Conservation (phyloP, 1,140 invertebrate genomes). For the Drosophila suzukii region DNA sequence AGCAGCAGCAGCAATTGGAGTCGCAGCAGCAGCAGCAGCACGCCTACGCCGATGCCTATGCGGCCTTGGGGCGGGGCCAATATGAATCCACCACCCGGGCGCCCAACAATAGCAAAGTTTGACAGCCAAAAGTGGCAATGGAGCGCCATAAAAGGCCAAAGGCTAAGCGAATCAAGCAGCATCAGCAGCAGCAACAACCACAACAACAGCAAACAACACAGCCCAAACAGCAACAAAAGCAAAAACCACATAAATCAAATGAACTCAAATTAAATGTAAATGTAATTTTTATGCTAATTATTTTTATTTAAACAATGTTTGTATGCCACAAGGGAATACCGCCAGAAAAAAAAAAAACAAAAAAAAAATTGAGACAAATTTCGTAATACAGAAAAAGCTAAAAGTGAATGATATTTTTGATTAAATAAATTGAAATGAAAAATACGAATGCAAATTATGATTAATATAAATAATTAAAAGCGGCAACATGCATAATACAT, state of each 20-base stretch:
- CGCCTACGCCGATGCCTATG: constrained; percentile 86
- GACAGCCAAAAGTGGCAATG: constrained; percentile 82
- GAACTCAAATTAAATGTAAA: constrained; percentile 85
- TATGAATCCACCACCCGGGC: constrained; percentile 85
- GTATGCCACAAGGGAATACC: constrained; percentile 34
- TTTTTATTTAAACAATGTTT: constrained; percentile 79
- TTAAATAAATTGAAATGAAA: constrained; percentile 69
- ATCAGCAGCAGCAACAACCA: constrained; percentile 28
- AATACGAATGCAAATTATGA: constrained; percentile 60
- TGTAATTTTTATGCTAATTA: constrained; percentile 84
- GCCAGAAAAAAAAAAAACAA: constrained; percentile 24
- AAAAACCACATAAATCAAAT: constrained; percentile 83
- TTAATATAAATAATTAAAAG: constrained; percentile 55
- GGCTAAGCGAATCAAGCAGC: constrained; percentile 58
- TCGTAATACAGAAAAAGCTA: constrained; percentile 38
- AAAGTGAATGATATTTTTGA: constrained; percentile 75
- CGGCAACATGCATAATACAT: constrained; percentile 62
- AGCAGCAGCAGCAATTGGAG: constrained; percentile 78
- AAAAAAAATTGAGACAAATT: constrained; percentile 28
- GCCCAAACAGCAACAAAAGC: constrained; percentile 60
- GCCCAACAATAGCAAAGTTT: constrained; percentile 85
- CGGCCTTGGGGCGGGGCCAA: constrained; percentile 87
- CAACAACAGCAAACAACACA: constrained; percentile 48
- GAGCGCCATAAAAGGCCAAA: constrained; percentile 67
- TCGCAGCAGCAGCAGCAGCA: constrained; percentile 64